These are phyloP conservation scores for Dreissena rostriformis DNA, from an alignment of 1,140 invertebrate genomes.

Conservation along the genomic window DNA sequence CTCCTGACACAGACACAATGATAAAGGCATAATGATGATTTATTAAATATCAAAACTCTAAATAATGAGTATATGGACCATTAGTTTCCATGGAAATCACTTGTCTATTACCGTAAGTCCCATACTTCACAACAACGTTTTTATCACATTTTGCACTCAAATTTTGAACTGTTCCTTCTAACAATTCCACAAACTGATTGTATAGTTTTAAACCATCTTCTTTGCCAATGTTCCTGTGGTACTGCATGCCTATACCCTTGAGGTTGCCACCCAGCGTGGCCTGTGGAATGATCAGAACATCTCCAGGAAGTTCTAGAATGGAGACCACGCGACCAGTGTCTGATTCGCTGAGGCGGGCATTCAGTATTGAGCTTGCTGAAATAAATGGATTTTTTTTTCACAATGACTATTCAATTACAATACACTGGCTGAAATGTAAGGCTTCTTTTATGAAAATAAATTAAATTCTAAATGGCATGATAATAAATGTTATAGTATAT, in stretches of 20 bases:
- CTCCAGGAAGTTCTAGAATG: conserved; percentile 78
- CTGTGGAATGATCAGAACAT: conserved; percentile 82
- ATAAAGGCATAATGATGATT: too few relatives aligned
- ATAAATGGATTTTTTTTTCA: conserved; percentile 31
- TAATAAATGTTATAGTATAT: too few relatives aligned
- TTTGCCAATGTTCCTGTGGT: conserved; percentile 81
- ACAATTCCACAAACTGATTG: conserved; percentile 73
- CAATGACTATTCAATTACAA: not conserved
- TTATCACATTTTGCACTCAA: conserved; percentile 61
- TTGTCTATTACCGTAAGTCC: conserved; percentile 82
- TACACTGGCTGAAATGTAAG: not conserved
- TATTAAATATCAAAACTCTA: conserved; percentile 73
- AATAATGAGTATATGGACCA: conserved; percentile 81
- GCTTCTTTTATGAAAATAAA: too few relatives aligned
- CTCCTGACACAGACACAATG: too few relatives aligned
- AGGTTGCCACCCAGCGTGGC: conserved; percentile 82
- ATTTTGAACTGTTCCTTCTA: conserved; percentile 64
- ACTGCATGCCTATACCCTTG: conserved; percentile 82
- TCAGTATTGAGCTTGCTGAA: conserved; percentile 79
- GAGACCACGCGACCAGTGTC: conserved; percentile 75
- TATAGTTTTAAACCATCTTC: conserved; percentile 79
- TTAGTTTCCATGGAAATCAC: conserved; percentile 81
- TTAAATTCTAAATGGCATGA: too few relatives aligned
- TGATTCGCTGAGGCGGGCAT: conserved; percentile 73
- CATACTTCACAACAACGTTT: conserved; percentile 71